Evolutionary conservation across 2,113 vertebrate genomes (phyloP).

Genomic region (Aramus guarauna): DNA sequence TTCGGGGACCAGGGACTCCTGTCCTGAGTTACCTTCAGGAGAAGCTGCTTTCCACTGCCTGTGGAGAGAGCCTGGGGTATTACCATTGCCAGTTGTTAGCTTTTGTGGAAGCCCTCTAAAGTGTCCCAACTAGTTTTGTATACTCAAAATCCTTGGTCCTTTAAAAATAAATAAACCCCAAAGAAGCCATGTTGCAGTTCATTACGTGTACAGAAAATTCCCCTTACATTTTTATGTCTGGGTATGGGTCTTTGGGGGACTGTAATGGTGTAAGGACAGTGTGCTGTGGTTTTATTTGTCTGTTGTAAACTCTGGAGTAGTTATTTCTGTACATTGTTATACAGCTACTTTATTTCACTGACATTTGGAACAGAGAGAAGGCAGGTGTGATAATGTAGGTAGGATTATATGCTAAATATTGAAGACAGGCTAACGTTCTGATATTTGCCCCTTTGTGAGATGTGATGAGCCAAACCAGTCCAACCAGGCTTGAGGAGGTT

Average conservation of each 20-base stretch:
- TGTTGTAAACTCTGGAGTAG: not conserved
- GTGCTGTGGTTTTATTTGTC: not conserved
- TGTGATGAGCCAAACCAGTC: not conserved
- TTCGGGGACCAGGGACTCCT: not conserved
- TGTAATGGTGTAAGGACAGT: not conserved
- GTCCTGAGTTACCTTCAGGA: not conserved
- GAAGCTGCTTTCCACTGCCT: not conserved
- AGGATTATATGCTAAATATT: not conserved
- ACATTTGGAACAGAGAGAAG: not conserved
- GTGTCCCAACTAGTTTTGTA: not conserved
- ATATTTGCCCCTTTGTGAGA: not conserved
- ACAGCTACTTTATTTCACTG: not conserved
- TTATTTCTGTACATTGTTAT: not conserved
- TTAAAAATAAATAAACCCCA: constrained; percentile 17
- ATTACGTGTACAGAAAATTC: not conserved
- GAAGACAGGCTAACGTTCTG: not conserved
- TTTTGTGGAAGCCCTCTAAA: not conserved
- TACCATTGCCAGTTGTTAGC: rapidly evolving
- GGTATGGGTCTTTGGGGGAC: not conserved
- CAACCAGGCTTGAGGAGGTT: not conserved
- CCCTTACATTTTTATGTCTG: not conserved
- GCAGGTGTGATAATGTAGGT: not conserved
- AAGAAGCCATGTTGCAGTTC: not conserved
- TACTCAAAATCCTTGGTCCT: not conserved
- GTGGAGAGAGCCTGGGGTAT: not conserved